Evolutionary conservation across 2,888 invertebrate species (phyloP).

Genomic region (Anagyrus pseudococci): DNA sequence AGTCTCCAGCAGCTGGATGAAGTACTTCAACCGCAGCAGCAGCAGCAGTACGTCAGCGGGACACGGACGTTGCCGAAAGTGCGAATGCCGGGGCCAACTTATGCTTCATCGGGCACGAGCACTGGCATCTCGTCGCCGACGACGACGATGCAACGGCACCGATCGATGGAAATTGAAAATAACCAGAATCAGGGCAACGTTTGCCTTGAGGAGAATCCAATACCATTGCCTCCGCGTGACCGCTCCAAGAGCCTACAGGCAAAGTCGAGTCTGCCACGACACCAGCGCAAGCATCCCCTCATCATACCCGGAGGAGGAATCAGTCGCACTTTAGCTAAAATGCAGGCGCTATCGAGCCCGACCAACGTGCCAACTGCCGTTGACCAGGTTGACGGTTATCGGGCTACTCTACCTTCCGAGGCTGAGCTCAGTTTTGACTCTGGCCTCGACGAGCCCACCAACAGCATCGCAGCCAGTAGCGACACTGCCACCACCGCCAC

Average conservation of each 20-base stretch:
- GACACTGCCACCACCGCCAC: too few relatives aligned
- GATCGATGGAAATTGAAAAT: slow-evolving; percentile 51
- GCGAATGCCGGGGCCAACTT: slow-evolving; percentile 49
- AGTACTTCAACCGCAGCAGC: too few relatives aligned
- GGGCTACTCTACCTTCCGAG: not conserved
- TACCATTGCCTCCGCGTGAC: slow-evolving; percentile 82
- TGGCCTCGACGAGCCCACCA: not conserved
- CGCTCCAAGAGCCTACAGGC: slow-evolving; percentile 69
- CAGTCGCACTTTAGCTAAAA: slow-evolving; percentile 70
- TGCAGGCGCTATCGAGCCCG: slow-evolving; percentile 63
- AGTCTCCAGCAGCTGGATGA: slow-evolving; percentile 31
- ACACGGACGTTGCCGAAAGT: slow-evolving; percentile 56
- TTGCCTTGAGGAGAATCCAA: slow-evolving; percentile 67
- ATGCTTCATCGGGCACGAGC: slow-evolving; percentile 45
- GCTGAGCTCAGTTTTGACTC: not conserved
- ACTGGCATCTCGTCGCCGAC: too few relatives aligned
- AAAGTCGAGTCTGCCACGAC: slow-evolving; percentile 71
- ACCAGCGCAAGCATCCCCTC: slow-evolving; percentile 82
- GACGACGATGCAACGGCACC: slow-evolving; percentile 18
- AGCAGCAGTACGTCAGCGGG: slow-evolving; percentile 50
- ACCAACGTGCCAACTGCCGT: slow-evolving; percentile 48
- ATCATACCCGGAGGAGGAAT: slow-evolving; percentile 74
- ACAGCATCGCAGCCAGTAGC: too few relatives aligned
- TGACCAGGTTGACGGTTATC: slow-evolving; percentile 54
- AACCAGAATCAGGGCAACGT: slow-evolving; percentile 54